phyloP scores from a whole-genome alignment of 2,797 vertebrate species.

The Nyctalus aviator region DNA sequence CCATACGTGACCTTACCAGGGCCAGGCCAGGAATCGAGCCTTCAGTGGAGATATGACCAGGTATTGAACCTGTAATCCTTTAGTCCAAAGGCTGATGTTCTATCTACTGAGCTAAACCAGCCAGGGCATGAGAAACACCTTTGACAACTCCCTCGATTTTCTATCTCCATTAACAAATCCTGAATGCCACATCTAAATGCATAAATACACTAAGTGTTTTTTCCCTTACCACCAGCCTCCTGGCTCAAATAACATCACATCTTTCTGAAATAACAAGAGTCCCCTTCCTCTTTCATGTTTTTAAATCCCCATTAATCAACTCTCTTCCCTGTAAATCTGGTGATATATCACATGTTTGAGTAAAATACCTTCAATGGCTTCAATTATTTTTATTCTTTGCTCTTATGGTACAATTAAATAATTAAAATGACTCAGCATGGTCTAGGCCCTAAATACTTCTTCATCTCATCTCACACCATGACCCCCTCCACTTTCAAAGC shows the following conservation, averaged over 20 bases:
- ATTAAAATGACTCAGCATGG: not conserved
- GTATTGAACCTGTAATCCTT: no score
- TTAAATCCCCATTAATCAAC: not conserved
- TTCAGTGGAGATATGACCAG: no score
- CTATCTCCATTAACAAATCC: not conserved
- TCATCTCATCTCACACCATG: not conserved
- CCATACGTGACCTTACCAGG: no score
- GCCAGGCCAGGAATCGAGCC: no score
- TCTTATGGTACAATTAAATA: constrained; percentile 12
- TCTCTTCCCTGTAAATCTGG: not conserved
- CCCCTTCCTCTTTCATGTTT: not conserved
- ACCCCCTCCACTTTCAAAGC: not conserved
- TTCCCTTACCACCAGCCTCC: not conserved
- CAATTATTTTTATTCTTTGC: not conserved
- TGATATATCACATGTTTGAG: not conserved
- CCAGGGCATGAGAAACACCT: not conserved
- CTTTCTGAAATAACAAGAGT: not conserved
- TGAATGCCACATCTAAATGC: not conserved
- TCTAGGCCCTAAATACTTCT: not conserved
- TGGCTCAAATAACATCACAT: not conserved
- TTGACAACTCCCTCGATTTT: not conserved
- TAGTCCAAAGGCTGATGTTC: no score
- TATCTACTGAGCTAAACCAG: no score
- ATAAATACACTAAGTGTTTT: not conserved
- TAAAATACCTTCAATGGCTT: constrained; percentile 6